Percentiles rank a stretch among this genome's conserved stretches.
Conservation (phyloP, 1,140 invertebrate species). For the Pseudomyrmex concolor region DNA sequence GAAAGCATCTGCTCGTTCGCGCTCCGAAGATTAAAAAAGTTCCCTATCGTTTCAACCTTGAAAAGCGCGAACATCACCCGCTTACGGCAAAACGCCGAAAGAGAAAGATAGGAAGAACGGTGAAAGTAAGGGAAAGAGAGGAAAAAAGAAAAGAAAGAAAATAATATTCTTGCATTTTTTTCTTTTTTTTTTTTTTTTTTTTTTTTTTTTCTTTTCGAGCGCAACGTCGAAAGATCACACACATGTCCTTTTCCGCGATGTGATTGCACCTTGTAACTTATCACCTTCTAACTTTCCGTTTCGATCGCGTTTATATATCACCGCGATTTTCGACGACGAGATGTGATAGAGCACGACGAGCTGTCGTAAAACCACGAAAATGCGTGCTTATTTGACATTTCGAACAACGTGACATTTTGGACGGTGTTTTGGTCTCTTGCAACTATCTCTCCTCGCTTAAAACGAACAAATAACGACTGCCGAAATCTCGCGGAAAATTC, state of each 20-base stretch:
- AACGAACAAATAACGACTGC: background rate
- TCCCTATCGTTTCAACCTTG: slow-evolving; percentile 50
- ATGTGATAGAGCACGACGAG: slow-evolving; percentile 32
- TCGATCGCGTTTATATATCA: background rate
- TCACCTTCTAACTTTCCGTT: background rate
- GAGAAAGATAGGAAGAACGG: background rate
- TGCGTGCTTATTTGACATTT: slow-evolving; percentile 37
- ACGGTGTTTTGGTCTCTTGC: background rate
- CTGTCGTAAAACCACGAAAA: slow-evolving; percentile 6
- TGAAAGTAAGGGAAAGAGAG: slow-evolving; percentile 27
- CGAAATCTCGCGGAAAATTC: slow-evolving; percentile 27
- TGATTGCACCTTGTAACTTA: slow-evolving; percentile 34
- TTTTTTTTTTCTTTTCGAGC: slow-evolving; percentile 16
- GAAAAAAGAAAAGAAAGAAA: background rate
- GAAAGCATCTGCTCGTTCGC: slow-evolving; percentile 65
- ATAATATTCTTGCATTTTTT: too few relatives aligned
- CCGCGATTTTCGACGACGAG: background rate
- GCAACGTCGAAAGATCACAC: background rate
- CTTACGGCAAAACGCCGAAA: background rate
- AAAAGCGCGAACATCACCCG: slow-evolving; percentile 34
- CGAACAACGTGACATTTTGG: slow-evolving; percentile 34
- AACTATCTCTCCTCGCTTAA: too few relatives aligned
- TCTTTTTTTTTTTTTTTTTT: background rate
- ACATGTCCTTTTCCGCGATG: background rate
- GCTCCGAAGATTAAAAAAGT: slow-evolving; percentile 63